Base-by-base conservation (phyloP, 2,797 vertebrate genomes). In the Antrozous pallidus region DNA sequence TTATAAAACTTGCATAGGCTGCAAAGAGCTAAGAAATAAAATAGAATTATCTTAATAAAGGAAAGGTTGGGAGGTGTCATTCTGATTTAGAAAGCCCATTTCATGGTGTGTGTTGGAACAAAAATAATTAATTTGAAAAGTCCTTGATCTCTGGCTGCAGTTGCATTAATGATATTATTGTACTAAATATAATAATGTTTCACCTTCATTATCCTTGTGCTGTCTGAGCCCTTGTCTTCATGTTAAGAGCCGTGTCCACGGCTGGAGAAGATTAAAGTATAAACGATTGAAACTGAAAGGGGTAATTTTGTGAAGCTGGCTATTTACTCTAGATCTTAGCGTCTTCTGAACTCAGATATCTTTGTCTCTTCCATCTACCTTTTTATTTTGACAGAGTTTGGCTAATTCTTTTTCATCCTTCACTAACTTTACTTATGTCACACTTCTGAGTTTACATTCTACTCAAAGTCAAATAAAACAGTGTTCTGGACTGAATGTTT, bases 121-220 rank as follows among this genome's bases (percentile, higher is more conserved):
- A 96, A 93, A 97, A 97, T 97, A 98, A 98, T 98, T 98, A 97
- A 98, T 98, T 97, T 96, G 92, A 10, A 63, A 97, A 97, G 90
- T 93, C 97, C 96, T 97, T 97, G 97, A 96, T 97, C 97, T 97
- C 96, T 58, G 84, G 92, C 88, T 97, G 92, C 33, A 83, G 95
- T 96, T 96, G 69, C 80, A 95, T 97, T 98, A 96, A 90, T 97
- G 96, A 96, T 94, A 96, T 97, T 96, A 97, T 45, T 75, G 83
- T 86, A 94, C 91, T 97, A 98, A 67, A 97, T 97, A 96, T 96
- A 97, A 97, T 92, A 97, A 95, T 90, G 95, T 97, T 97, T 97
- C 97, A 96, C 93, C 96, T 95, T 97, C 96, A 56, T 91, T 97
- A 81, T 96, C 75, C 95, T 96, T 51, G 65, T 54, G 90, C 88